Conservation (phyloP, 2,888 invertebrate species). For the Deilephila porcellus region DNA sequence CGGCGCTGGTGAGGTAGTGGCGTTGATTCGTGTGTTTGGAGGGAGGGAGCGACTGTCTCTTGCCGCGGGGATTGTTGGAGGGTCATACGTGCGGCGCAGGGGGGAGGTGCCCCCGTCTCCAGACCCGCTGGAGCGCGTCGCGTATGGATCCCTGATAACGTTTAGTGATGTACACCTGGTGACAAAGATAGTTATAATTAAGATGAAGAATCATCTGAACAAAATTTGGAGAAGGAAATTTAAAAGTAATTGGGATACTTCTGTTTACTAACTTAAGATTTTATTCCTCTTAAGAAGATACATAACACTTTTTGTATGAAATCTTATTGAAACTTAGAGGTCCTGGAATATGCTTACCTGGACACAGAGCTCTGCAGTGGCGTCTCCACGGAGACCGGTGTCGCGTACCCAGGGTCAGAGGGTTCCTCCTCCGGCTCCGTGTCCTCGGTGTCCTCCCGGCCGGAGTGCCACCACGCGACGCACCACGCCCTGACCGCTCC, state of each 20-base stretch:
- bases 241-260: no score
- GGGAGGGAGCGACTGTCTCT: constrained; percentile 88
- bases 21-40: constrained; percentile 85
- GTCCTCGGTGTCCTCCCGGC: constrained; percentile 92
- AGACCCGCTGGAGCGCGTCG: constrained; percentile 81
- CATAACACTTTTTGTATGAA: no score
- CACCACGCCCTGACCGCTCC: constrained; percentile 89
- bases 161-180: constrained; percentile 92
- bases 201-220: not conserved
- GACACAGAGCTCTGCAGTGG: constrained; percentile 94
- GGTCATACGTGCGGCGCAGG: constrained; percentile 77
- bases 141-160: constrained; percentile 91
- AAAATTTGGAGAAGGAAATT: no score
- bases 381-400: constrained; percentile 93
- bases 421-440: constrained; percentile 91
- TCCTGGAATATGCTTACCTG: constrained; percentile 73
- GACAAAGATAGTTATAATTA: constrained; percentile 32
- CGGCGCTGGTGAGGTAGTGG: constrained; percentile 81
- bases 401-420: constrained; percentile 91
- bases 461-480: constrained; percentile 96
- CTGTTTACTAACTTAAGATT: no score
- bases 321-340: no score
- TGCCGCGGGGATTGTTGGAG: constrained; percentile 68
- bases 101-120: constrained; percentile 80
- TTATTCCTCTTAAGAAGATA: no score